Conservation (phyloP, 2,888 invertebrate genomes). For the Drosophila testacea region DNA sequence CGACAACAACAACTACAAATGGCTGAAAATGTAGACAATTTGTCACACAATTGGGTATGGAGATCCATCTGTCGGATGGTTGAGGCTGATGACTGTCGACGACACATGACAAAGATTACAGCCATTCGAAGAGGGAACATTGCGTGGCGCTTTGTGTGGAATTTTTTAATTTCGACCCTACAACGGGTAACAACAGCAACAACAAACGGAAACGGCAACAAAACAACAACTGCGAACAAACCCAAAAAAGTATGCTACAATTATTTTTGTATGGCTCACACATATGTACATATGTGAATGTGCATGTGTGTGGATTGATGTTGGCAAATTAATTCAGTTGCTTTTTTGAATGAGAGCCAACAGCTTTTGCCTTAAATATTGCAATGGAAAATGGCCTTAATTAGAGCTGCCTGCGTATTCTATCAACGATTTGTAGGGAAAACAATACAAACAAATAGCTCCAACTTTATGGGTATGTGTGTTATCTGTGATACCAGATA, state of each 20-base stretch:
- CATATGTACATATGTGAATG: not conserved
- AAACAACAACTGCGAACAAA: not conserved
- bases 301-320: not conserved
- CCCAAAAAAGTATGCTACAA: slow-evolving; percentile 43
- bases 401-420: slow-evolving; percentile 46
- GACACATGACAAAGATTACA: slow-evolving; percentile 68
- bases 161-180: slow-evolving; percentile 73
- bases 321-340: slow-evolving; percentile 69
- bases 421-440: slow-evolving; percentile 18
- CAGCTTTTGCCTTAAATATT: slow-evolving; percentile 65
- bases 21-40: slow-evolving; percentile 69
- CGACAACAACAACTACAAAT: slow-evolving; percentile 19
- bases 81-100: slow-evolving; percentile 37
- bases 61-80: slow-evolving; percentile 43
- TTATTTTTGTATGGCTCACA: slow-evolving; percentile 38
- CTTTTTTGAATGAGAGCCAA: slow-evolving; percentile 27
- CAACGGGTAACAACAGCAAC: slow-evolving; percentile 29
- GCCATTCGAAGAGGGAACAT: slow-evolving; percentile 26
- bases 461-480: slow-evolving; percentile 1
- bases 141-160: slow-evolving; percentile 61
- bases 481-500: slow-evolving; percentile 1
- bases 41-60: slow-evolving; percentile 73
- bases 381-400: slow-evolving; percentile 56
- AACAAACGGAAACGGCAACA: slow-evolving; percentile 9
- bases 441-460: slow-evolving; percentile 19